Evolutionary conservation across 2,888 invertebrate species (phyloP).

Genomic region (Chrysolina oricalcia): DNA sequence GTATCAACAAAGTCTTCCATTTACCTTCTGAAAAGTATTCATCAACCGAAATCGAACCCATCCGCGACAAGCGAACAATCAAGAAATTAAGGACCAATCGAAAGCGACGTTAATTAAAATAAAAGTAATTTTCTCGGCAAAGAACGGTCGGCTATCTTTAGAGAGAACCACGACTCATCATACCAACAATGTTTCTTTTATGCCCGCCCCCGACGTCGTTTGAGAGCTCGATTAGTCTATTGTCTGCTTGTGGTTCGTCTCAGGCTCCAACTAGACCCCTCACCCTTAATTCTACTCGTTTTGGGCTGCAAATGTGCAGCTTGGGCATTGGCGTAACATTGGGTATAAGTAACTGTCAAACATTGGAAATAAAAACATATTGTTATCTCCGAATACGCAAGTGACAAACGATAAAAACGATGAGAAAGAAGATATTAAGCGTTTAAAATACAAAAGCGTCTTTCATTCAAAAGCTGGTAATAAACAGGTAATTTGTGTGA

Average conservation of each 20-base stretch:
- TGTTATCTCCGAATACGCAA: no score
- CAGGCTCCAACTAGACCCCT: slow-evolving; percentile 32
- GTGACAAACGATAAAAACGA: no score
- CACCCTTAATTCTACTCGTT: slow-evolving; percentile 39
- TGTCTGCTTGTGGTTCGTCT: slow-evolving; percentile 52
- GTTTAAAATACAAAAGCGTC: no score
- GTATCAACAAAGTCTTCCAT: not conserved
- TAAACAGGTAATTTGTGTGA: no score
- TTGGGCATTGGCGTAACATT: slow-evolving; percentile 16
- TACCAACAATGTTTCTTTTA: slow-evolving; percentile 55
- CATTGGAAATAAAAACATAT: no score
- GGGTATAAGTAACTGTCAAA: no score
- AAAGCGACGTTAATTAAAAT: slow-evolving; percentile 43
- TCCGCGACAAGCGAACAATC: slow-evolving; percentile 30
- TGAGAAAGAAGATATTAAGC: no score
- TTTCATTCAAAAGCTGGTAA: no score
- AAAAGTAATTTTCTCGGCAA: slow-evolving; percentile 39
- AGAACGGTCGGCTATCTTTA: slow-evolving; percentile 43
- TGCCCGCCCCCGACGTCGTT: slow-evolving; percentile 49
- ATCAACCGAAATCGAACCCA: not conserved
- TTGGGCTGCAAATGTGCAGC: not conserved
- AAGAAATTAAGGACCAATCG: slow-evolving; percentile 35
- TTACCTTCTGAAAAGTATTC: not conserved
- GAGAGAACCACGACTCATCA: slow-evolving; percentile 54
- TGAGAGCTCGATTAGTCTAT: slow-evolving; percentile 57